Evolutionary conservation across 2,888 invertebrate species (phyloP), one percentile per base, ranked within the genome.

Genomic region (Pandemis heparana): DNA sequence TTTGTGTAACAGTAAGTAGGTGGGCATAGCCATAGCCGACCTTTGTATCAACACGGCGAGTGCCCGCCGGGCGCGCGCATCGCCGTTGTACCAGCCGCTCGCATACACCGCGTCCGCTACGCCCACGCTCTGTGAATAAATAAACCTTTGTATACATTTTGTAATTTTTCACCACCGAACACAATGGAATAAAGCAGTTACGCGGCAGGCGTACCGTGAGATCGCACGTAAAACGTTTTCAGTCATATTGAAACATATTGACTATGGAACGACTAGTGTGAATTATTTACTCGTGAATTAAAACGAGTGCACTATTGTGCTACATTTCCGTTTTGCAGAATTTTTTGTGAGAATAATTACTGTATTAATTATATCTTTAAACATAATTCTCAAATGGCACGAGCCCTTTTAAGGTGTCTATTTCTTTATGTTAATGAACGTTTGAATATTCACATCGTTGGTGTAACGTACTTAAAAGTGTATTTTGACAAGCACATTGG

Each of bases 31-130:
- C 2, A 70, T 18, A 16, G 71, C 65, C 72, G 81, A 91, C 92
- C 91, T 91, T 81, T 85, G 88, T n/a, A 92, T 81, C 71, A 92
- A 77, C 38, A 87, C 71, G 39, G 91, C 82, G 51, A 92, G 75
- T 1, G 89, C 87, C 16, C 85, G 83, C 16, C 87, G 87, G 69
- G 89, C 85, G n/a, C 85, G 82, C 38, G 80, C 82, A 76, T 87
- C 85, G 76, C 83, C 82, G 70, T 82, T 83, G 75, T 89, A 90
- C 92, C 91, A 92, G 0, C 85, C 87, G 70, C 90, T 89, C 75
- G 91, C 86, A 74, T 91, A 92, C 41, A 88, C 90, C 1, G 91
- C 89, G 66, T 89, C 86, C 12, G 90, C 86, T 23, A 92, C 86
- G 59, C 89, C 90, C 38, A 86, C 80, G 77, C 91, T 91, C 90